Evolutionary conservation across 2,888 invertebrate genomes (phyloP).

Genomic region (Acronicta psi): DNA sequence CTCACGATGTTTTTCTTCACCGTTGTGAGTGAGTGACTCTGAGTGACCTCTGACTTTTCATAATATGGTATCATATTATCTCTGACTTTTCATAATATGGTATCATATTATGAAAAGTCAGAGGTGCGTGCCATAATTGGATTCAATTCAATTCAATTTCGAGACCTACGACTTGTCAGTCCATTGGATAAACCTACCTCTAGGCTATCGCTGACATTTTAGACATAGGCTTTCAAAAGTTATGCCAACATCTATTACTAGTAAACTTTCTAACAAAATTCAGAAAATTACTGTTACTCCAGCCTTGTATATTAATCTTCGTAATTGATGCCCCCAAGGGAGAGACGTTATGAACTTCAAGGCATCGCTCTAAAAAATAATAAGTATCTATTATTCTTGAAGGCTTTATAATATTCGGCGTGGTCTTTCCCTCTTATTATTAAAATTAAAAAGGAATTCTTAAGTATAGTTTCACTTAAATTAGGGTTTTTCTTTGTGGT

Average conservation of each 20-base stretch:
- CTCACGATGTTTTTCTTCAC: no score
- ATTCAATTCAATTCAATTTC: no score
- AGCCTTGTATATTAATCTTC: slow-evolving; percentile 16
- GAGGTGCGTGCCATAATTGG: no score
- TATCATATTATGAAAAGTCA: no score
- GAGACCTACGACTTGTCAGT: no score
- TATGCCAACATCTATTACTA: neutral
- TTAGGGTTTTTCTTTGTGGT: slow-evolving; percentile 14
- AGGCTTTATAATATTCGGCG: slow-evolving; percentile 28
- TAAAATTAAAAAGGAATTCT: slow-evolving; percentile 32
- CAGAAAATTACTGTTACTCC: neutral
- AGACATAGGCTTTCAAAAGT: slow-evolving; percentile 1
- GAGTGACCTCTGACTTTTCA: no score
- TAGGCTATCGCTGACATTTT: no score
- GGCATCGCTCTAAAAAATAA: slow-evolving; percentile 39
- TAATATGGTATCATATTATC: no score
- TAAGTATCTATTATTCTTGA: slow-evolving; percentile 45
- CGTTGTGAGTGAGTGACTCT: no score
- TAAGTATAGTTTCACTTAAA: slow-evolving; percentile 29
- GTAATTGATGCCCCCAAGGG: slow-evolving; percentile 32
- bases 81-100: no score
- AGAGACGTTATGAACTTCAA: slow-evolving; percentile 36
- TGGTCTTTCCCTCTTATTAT: slow-evolving; percentile 35
- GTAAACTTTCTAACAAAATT: neutral
- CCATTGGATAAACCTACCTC: no score